These are phyloP conservation scores for Ascaphus truei DNA, from an alignment of 2,113 vertebrate species.

Conservation along the genomic window DNA sequence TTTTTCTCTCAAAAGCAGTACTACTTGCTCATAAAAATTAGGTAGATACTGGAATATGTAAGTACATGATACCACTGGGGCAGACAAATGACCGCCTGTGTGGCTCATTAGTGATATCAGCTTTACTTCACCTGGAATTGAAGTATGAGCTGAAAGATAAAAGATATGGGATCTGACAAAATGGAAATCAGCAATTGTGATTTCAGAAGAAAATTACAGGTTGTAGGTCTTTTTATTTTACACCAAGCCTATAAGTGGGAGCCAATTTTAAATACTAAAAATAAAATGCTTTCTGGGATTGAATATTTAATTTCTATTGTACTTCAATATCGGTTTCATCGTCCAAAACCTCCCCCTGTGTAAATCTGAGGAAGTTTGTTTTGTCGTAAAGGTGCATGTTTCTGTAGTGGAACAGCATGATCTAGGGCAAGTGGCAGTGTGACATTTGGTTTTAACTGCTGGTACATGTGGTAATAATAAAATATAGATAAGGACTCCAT, in stretches of 20 bases:
- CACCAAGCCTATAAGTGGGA: conserved; percentile 15
- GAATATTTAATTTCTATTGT: background rate
- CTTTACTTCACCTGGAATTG: conserved; percentile 11
- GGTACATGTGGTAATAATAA: background rate
- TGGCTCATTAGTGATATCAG: conserved; percentile 36
- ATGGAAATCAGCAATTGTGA: conserved; percentile 23
- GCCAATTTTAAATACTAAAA: conserved; percentile 28
- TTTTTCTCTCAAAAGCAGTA: conserved; percentile 30
- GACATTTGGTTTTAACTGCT: conserved; percentile 1
- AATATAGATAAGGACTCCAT: too few species aligned
- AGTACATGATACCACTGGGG: conserved; percentile 35
- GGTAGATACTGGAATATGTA: conserved; percentile 29
- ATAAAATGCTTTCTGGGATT: background rate
- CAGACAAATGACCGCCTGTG: conserved; percentile 31
- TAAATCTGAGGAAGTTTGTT: background rate
- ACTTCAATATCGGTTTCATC: conserved; percentile 15
- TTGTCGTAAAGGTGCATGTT: background rate
- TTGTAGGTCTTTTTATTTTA: conserved; percentile 36
- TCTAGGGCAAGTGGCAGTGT: conserved; percentile 5
- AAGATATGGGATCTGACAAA: conserved; percentile 30
- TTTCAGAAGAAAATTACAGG: background rate
- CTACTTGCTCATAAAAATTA: conserved; percentile 33
- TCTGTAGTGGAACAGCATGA: background rate
- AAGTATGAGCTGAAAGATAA: background rate
- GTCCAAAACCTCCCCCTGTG: background rate